Conservation (phyloP, 1,140 invertebrate species). For the Drosophila suzukii region DNA sequence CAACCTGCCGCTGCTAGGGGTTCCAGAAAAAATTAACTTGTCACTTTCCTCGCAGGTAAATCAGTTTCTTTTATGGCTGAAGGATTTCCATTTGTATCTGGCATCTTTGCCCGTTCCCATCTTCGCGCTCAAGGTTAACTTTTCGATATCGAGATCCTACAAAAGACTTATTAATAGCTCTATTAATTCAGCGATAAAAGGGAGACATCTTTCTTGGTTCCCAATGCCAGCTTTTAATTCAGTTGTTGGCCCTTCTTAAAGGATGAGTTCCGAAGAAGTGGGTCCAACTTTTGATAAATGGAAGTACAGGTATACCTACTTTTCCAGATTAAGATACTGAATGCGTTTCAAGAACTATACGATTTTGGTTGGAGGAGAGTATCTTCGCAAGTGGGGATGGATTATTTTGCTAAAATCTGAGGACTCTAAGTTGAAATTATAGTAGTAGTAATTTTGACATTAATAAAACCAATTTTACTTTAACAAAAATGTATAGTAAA, state of each 20-base stretch:
- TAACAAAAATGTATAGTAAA: too few species aligned
- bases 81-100: constrained; percentile 61
- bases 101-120: constrained; percentile 13
- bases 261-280: constrained; percentile 35
- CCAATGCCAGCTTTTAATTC: constrained; percentile 33
- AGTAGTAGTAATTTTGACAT: too few species aligned
- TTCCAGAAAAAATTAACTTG: constrained; percentile 75
- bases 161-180: constrained; percentile 81
- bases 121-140: constrained; percentile 51
- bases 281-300: constrained; percentile 37
- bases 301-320: constrained; percentile 14
- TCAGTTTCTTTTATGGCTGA: constrained; percentile 70
- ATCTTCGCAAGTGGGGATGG: background rate
- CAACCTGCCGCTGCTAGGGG: constrained; percentile 35
- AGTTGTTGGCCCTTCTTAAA: constrained; percentile 32
- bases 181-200: constrained; percentile 77
- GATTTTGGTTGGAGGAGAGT: background rate
- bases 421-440: too few species aligned
- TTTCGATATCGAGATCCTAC: constrained; percentile 57
- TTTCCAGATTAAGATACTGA: background rate
- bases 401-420: background rate
- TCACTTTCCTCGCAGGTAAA: constrained; percentile 79
- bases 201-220: constrained; percentile 45
- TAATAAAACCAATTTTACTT: background rate
- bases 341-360: background rate